Base-by-base conservation (phyloP, 2,797 vertebrate genomes). In the Myoxocephalus aenaeus region DNA sequence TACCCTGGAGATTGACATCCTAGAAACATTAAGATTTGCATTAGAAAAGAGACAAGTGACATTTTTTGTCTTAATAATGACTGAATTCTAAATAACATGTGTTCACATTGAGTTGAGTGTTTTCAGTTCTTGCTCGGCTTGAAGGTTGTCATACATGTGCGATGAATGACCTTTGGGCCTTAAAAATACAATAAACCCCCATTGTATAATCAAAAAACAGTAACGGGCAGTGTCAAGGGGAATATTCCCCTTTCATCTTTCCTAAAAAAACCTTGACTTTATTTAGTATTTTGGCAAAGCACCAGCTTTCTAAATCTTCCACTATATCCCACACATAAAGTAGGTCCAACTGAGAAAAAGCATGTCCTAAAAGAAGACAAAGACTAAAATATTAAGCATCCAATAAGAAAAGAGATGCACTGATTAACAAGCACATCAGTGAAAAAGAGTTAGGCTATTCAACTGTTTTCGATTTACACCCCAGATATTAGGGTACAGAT, bases 161-260 rank as follows among this genome's bases (percentile, higher is more conserved):
- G 8, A 80, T 85, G 56, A 76, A 65, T 76, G 71, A 78, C 53
- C 63, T 72, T 44, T 34, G 54, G 53, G 53, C 34, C 42, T 56
- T 18, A 53, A 42, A 76, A 77, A 77, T 29, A 74, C 54, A 44
- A 57, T 54, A 78, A 73, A 54, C 2, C 18, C 73, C 42, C 38
- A 34, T 12, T 63, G 62, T 59, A 5, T 53, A 7, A 78, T 66
- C 48, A 44, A 64, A 69, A 71, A 70, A 56, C 13, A 53, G 20
- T 14, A 62, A 51, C 4, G 18, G 54, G 14, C n/a, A 32, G 20
- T n/a, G 32, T 73, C 27, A 80, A 38, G 17, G n/a, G 11, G 40
- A 46, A 63, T n/a, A 74, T n/a, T 3, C 22, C 48, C 8, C 25
- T 70, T 63, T 70, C 40, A 58, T 27, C 42, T 54, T 57, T 67